Base-by-base conservation (phyloP, 1,140 invertebrate genomes). In the Tetramorium alpestre region DNA sequence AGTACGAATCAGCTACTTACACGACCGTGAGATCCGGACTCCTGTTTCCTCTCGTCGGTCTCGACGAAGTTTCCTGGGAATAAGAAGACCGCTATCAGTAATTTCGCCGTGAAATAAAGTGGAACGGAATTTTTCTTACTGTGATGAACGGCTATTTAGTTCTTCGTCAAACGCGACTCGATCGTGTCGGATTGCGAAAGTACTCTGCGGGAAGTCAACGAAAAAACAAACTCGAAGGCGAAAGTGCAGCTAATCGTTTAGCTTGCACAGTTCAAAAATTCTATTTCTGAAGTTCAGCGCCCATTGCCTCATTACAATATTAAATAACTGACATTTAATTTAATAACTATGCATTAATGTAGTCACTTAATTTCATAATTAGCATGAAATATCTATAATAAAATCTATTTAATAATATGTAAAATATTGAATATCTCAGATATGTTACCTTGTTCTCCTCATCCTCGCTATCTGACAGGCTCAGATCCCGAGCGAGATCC, bases 391-490 rank as follows among this genome's bases (percentile, higher is more conserved):
- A 44, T 69, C 18, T 69, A 47, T 47, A 47, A 47, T 47, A 47
- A 47, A 47, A 47, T 3, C 11, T n/a, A 11, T 44, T 69, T 44
- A 67, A 67, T 22, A 44, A 41, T 1, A 41, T 4, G 11, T 16
- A 33, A 18, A 64, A 64, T 33, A 64, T 64, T 38, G n/a, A 38
- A 65, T 38, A 8, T 33, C 33, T 38, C 33, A 1, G 18, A 10
- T 25, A 72, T 0, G 0, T 92, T 73, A 93, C 92, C 87, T 94
- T 93, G 51, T 69, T 89, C 58, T 88, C 88, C 10, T 95, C 94
- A 78, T 96, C 96, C 70, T 97, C 96, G 84, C 96, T 97, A 78
- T 97, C 96, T 8, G 96, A 97, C 28, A 97, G 90, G 56, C 96
- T 95, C 78, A 97, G 91, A 92, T 97, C 96, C 90, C 95, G 94